Evolutionary conservation across 2,113 vertebrate species (phyloP).

Genomic region (Thalassoma bifasciatum): DNA sequence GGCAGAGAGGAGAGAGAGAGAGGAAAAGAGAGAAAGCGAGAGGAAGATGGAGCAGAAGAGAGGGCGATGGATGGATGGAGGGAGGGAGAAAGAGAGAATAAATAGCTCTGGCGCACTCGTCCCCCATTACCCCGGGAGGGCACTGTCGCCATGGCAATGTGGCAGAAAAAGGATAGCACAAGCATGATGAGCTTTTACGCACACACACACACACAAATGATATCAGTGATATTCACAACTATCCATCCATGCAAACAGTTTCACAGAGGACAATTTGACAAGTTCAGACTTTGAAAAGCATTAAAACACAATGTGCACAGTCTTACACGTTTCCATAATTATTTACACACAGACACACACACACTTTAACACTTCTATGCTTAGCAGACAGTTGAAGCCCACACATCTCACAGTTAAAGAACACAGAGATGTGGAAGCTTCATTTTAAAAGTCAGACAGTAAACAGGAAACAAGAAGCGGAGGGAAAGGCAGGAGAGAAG

Average conservation of each 20-base stretch:
- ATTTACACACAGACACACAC: conserved; percentile 34
- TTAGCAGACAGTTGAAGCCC: conserved; percentile 44
- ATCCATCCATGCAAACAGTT: conserved; percentile 60
- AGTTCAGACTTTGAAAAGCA: conserved; percentile 49
- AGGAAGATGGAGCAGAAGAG: conserved; percentile 30
- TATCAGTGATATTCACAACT: conserved; percentile 61
- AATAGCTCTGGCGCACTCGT: conserved; percentile 83
- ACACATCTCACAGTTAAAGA: conserved; percentile 26
- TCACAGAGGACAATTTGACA: conserved; percentile 47
- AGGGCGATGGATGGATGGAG: conserved; percentile 30
- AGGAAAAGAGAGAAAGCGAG: conserved; percentile 2
- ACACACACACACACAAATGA: conserved; percentile 43
- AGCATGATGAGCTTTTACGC: conserved; percentile 77
- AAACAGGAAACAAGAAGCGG: conserved; percentile 44
- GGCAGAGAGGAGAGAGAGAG: conserved; percentile 50
- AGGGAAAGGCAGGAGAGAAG: conserved; percentile 20
- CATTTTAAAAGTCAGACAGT: conserved; percentile 38
- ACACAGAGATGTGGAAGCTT: conserved; percentile 22
- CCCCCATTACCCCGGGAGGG: conserved; percentile 84
- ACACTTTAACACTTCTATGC: conserved; percentile 21
- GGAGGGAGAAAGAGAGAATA: conserved; percentile 75
- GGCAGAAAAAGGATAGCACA: conserved; percentile 84
- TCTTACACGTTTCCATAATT: conserved; percentile 48
- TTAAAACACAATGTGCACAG: conserved; percentile 25
- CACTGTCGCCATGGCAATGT: conserved; percentile 86